A percentile compares a stretch with the other conserved stretches of the same genome.
phyloP scores from a whole-genome alignment of 2,888 invertebrate genomes.

The Axea sp. region DNA sequence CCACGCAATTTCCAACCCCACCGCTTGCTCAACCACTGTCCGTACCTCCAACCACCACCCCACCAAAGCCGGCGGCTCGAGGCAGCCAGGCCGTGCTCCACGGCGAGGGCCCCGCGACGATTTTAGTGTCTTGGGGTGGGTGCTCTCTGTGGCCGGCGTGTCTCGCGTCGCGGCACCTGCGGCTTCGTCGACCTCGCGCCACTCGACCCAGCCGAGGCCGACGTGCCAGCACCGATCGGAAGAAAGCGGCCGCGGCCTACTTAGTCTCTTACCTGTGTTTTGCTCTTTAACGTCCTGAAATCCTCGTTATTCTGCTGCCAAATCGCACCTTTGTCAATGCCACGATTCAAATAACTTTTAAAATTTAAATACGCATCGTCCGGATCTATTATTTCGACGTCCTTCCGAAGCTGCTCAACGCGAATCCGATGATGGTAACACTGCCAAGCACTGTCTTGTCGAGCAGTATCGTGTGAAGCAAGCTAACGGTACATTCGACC shows the following conservation, averaged over 20 bases:
- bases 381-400: too few relatives aligned
- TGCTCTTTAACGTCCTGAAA: too few relatives aligned
- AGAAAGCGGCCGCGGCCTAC: constrained; percentile 20
- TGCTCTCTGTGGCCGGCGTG: constrained; percentile 75
- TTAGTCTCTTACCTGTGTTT: too few relatives aligned
- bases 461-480: constrained; percentile 43
- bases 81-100: constrained; percentile 76
- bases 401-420: too few relatives aligned
- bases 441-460: constrained; percentile 37
- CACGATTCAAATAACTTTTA: neutral
- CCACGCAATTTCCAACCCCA: constrained; percentile 80
- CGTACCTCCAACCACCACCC: constrained; percentile 78
- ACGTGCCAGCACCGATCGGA: too few relatives aligned
- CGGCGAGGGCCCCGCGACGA: constrained; percentile 79
- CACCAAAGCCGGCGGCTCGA: constrained; percentile 77
- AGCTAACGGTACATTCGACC: constrained; percentile 56
- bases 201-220: too few relatives aligned
- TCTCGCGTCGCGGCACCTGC: constrained; percentile 11
- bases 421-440: constrained; percentile 47
- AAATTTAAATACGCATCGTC: neutral
- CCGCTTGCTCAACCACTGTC: constrained; percentile 79
- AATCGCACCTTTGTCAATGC: too few relatives aligned
- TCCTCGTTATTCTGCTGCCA: too few relatives aligned
- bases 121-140: constrained; percentile 79
- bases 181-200: too few relatives aligned